Base-by-base conservation (phyloP, 2,888 invertebrate species). In the Anaspis maculata region DNA sequence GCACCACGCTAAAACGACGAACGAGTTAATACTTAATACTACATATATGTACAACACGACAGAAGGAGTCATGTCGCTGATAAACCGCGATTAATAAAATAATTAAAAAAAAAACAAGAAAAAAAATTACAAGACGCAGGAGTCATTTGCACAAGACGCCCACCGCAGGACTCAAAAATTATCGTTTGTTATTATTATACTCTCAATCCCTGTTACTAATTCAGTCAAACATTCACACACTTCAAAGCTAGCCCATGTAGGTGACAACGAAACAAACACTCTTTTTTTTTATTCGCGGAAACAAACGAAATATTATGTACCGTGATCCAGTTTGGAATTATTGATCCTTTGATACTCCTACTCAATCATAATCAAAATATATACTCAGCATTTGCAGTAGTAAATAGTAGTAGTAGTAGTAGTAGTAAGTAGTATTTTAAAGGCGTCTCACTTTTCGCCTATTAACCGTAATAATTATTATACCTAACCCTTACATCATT, bases 11-110 rank as follows among this genome's bases (percentile, higher is more conserved):
- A 46, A 54, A 40, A 40, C 40, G 40, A 42, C 55, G 49, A 58
- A 57, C 55, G 57, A 58, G 53, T 54, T 55, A 53, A 57, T 56
- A 56, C 57, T 58, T 56, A 57, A 57, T 54, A 54, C 57, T 57
- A 57, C 54, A 52, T 50, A 52, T 54, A 52, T 54, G 49, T 57
- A 57, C n/a, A n/a, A n/a, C 59, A 59, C 52, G 54, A 54, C 56
- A 55, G 53, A 47, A 54, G 54, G 60, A 62, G 61, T 59, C 59
- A 60, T 59, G 58, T 57, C 42, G 33, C n/a, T n/a, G 34, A 38
- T 38, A 41, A 43, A 48, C 35, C 35, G 32, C 32, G 25, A 39
- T 32, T 34, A 39, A 39, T 35, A 15, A 39, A 38, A 6, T 5
- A 19, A 19, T 19, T 6, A 9, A 19, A 9, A 19, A 19, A 19